Conservation (phyloP, 2,113 vertebrate genomes). For the Pelmatolapia mariae region DNA sequence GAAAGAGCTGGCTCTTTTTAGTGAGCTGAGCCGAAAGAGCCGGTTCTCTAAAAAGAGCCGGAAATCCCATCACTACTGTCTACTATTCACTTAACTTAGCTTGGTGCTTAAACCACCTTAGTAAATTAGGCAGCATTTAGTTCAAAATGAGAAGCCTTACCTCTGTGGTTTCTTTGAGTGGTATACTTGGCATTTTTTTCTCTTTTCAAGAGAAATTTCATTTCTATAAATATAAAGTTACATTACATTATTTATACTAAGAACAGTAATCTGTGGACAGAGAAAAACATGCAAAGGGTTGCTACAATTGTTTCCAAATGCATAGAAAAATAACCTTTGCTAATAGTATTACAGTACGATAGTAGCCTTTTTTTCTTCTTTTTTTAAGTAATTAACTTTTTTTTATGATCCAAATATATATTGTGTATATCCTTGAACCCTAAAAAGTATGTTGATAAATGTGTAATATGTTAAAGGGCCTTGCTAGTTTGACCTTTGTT, state of each 20-base stretch:
- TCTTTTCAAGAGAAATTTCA: background rate
- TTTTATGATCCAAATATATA: background rate
- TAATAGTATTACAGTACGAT: background rate
- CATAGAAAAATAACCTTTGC: background rate
- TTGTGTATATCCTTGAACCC: background rate
- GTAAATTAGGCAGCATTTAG: fast-evolving
- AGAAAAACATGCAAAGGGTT: background rate
- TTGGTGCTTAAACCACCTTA: background rate
- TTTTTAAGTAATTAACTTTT: background rate
- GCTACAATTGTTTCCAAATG: background rate
- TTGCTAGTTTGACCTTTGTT: background rate
- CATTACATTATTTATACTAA: background rate
- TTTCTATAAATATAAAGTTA: background rate
- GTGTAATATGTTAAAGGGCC: background rate
- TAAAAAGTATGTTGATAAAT: background rate
- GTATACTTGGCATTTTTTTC: background rate
- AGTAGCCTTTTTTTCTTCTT: background rate
- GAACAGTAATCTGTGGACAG: background rate
- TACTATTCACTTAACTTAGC: background rate
- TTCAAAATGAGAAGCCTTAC: background rate
- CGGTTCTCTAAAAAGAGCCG: too few species aligned
- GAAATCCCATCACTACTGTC: too few species aligned
- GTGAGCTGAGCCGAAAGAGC: too few species aligned
- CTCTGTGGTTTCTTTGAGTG: background rate
- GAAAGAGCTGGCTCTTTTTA: too few species aligned